A percentile compares a stretch with the other conserved stretches of the same genome.
Evolutionary conservation across 2,888 invertebrate species (phyloP).

Genomic region (Anoplius nigerrimus): DNA sequence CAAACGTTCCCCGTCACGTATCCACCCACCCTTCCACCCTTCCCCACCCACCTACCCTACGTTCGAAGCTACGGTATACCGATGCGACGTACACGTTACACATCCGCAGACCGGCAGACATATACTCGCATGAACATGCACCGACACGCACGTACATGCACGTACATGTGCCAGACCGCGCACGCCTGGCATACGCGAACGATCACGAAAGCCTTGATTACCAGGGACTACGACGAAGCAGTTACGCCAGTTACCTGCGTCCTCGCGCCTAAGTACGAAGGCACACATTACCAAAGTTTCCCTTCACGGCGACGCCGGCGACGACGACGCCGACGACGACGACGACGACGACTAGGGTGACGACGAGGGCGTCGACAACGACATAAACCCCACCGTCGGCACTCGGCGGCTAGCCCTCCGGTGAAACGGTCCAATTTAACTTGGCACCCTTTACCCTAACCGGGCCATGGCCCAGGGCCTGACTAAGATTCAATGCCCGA

Average conservation of each 20-base stretch:
- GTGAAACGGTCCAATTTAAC: constrained; percentile 64
- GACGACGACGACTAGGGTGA: constrained; percentile 21
- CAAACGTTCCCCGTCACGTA: background rate
- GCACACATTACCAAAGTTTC: constrained; percentile 55
- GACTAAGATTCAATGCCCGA: constrained; percentile 14
- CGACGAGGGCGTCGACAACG: constrained; percentile 27
- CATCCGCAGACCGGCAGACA: too few species aligned
- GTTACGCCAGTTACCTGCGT: constrained; percentile 60
- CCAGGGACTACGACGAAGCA: constrained; percentile 51
- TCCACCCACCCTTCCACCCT: too few species aligned
- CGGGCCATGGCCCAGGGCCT: constrained; percentile 14
- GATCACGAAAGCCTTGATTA: constrained; percentile 61
- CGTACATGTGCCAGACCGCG: too few species aligned
- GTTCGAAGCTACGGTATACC: too few species aligned
- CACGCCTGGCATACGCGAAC: constrained; percentile 28
- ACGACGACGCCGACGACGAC: constrained; percentile 29
- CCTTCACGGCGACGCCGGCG: constrained; percentile 28
- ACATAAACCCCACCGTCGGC: constrained; percentile 33
- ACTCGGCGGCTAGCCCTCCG: constrained; percentile 29
- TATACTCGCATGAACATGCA: too few species aligned
- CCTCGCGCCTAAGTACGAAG: constrained; percentile 51
- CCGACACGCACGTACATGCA: too few species aligned
- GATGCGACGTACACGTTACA: too few species aligned
- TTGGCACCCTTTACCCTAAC: constrained; percentile 49
- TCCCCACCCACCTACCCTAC: too few species aligned